Evolutionary conservation across 2,113 vertebrate genomes (phyloP).

Genomic region (Parotia lawesii): DNA sequence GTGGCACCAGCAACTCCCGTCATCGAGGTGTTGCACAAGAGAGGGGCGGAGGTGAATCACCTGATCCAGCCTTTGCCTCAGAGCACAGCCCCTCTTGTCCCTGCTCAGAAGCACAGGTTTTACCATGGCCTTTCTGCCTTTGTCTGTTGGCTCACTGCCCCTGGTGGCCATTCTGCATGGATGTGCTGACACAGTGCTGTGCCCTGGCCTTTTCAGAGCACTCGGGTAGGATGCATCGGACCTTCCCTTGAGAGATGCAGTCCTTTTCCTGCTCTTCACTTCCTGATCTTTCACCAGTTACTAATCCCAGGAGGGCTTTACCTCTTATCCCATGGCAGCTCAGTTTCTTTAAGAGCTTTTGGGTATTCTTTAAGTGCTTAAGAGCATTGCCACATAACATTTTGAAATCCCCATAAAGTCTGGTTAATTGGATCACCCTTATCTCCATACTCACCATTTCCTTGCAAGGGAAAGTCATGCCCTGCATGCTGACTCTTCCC

Average conservation of each 20-base stretch:
- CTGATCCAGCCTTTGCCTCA: not conserved
- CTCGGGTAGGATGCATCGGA: not conserved
- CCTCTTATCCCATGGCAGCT: not conserved
- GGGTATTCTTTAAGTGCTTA: conserved; percentile 24
- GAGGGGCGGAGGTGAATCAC: not conserved
- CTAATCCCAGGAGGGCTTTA: not conserved
- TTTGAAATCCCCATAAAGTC: conserved; percentile 16
- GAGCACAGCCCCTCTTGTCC: not conserved
- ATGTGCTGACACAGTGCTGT: not conserved
- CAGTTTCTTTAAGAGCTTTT: conserved; percentile 31
- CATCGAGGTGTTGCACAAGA: not conserved
- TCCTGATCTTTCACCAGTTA: not conserved
- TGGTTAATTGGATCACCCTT: conserved; percentile 25
- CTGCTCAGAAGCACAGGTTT: not conserved
- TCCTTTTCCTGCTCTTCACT: not conserved
- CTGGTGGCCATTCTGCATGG: not conserved
- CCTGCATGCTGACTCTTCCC: not conserved
- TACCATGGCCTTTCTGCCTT: not conserved
- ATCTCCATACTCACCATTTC: not conserved
- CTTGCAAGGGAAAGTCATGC: not conserved
- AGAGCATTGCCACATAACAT: conserved; percentile 23
- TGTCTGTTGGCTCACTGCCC: not conserved
- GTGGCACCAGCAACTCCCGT: not conserved
- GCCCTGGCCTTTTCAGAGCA: not conserved
- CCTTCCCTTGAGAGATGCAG: not conserved